Percentiles rank a stretch among this genome's conserved stretches.
Conservation (phyloP, 2,113 vertebrate species). For the Alces alces region DNA sequence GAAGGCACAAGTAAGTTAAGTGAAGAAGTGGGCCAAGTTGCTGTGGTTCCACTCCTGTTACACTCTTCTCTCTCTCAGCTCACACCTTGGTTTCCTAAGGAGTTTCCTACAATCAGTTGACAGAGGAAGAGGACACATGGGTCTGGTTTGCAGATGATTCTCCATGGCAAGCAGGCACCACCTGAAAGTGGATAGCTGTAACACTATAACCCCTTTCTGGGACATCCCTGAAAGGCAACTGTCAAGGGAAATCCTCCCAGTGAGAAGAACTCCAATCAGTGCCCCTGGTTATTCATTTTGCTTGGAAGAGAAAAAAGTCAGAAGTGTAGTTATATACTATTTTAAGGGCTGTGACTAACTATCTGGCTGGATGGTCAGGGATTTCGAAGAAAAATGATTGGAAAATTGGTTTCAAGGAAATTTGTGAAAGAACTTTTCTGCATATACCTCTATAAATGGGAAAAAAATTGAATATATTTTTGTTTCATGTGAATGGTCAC, state of each 20-base stretch:
- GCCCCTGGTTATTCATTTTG: not conserved
- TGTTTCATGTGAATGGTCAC: not conserved
- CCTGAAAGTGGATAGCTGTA: not conserved
- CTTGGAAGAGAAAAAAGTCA: not conserved
- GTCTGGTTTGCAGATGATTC: not conserved
- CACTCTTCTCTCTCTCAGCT: not conserved
- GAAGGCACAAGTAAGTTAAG: not conserved
- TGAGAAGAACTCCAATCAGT: not conserved
- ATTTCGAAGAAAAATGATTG: not conserved
- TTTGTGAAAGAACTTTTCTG: not conserved
- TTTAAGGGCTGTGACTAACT: not conserved
- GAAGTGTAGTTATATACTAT: not conserved
- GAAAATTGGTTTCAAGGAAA: not conserved
- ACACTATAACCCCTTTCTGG: not conserved
- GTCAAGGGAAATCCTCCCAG: not conserved
- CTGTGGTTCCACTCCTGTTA: not conserved
- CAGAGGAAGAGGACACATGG: not conserved
- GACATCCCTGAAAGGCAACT: not conserved
- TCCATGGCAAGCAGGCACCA: not conserved
- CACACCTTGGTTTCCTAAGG: not conserved
- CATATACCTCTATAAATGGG: not conserved
- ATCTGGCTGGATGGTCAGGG: not conserved
- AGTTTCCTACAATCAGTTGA: not conserved
- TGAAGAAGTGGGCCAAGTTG: not conserved
- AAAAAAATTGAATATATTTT: not conserved